These are phyloP conservation scores for Myotis myotis DNA, from an alignment of 2,797 vertebrate genomes.

Conservation along the genomic window DNA sequence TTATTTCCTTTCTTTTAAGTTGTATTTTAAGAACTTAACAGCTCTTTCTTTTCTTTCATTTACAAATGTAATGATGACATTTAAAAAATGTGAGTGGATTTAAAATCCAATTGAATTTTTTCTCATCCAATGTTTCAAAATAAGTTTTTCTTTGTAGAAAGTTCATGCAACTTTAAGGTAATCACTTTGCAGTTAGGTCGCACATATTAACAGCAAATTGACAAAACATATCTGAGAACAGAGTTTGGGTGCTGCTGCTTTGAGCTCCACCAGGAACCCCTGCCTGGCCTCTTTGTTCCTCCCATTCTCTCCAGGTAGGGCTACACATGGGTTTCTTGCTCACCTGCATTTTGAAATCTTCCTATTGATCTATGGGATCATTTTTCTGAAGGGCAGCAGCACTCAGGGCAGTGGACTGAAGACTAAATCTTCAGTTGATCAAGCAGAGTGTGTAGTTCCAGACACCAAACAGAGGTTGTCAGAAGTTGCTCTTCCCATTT, in stretches of 20 bases:
- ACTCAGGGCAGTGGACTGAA: background rate
- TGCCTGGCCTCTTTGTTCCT: background rate
- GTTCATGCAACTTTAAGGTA: background rate
- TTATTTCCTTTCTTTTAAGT: background rate
- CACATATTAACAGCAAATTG: background rate
- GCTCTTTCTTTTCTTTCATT: background rate
- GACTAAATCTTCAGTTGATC: background rate
- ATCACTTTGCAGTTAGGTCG: background rate
- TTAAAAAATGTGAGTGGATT: background rate
- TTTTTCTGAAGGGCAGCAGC: background rate
- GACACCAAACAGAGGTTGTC: background rate
- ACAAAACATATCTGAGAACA: too few species aligned
- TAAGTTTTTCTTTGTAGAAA: background rate
- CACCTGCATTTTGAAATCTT: background rate
- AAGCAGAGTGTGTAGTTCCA: background rate
- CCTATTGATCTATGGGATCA: background rate
- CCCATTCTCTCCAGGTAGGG: background rate
- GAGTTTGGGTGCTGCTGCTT: background rate
- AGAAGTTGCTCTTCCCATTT: background rate
- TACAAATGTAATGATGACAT: background rate
- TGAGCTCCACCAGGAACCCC: background rate
- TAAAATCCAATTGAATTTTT: background rate
- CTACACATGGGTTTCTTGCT: background rate
- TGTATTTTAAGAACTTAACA: background rate
- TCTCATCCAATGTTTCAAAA: background rate